Evolutionary conservation across 1,140 invertebrate genomes (phyloP), one percentile per base, ranked within the genome.

Genomic region (Matsumurasca onukii): DNA sequence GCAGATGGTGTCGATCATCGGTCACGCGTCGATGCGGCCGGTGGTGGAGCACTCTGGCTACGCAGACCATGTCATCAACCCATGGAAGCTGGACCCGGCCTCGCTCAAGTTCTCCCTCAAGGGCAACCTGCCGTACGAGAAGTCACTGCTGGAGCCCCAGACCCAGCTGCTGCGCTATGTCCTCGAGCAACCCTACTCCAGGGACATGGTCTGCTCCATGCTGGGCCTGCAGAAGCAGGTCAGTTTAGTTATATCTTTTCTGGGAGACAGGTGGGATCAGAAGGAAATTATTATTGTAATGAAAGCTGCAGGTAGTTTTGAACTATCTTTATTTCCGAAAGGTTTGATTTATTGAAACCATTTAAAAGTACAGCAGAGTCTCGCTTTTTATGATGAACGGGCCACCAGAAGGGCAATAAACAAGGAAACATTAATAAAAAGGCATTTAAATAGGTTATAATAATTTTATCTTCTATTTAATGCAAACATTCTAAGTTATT

Each of bases 171-270:
- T 98, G 1, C 82, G 92, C 70, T 97, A 98, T 80, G 94, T 98
- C 17, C 79, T 99, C 9, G 91, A 96, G 75, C 96, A 98, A 78
- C 94, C 95, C 0, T 98, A 98, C 79, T 97, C 95, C 1, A 86
- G 94, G 70, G 97, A 98, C 75, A 97, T 98, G 91, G 93, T 98
- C 66, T 97, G 92, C 70, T 91, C 89, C 0, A 97, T 98, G 92
- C 82, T 98, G 22, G 93, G 94, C 49, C 80, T 98, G 12, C 95
- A 95, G 75, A 97, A 95, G 81, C 93, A 91, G 80, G 88, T 89
- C 73, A 25, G 2, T 22, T 25, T 59, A 27, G 24, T 59, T 52
- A n/a, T n/a, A n/a, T n/a, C n/a, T n/a, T n/a, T n/a, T n/a, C n/a
- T n/a, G n/a, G n/a, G n/a, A n/a, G n/a, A n/a, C n/a, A n/a, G n/a